Conservation (phyloP, 64 coral and sea anemone genomes). For the Dendrophyllia cribrosa region DNA sequence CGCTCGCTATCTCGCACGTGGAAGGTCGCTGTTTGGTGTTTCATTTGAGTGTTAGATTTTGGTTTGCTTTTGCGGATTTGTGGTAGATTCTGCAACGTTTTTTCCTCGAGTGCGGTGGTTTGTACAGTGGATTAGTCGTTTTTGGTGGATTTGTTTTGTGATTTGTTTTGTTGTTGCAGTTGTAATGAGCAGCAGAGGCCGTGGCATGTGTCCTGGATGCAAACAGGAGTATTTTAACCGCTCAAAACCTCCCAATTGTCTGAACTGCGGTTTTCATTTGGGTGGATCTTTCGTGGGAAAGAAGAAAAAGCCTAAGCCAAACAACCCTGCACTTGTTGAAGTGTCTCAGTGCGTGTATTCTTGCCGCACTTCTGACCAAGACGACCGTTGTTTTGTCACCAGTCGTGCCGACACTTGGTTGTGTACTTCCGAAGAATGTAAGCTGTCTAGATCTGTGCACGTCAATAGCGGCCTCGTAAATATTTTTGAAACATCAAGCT, state of each 20-base stretch:
- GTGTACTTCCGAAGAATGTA: conserved; percentile 4
- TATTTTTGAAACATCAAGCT: too few relatives aligned
- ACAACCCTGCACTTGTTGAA: not conserved
- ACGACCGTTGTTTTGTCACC: conserved; percentile 11
- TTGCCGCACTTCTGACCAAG: not conserved
- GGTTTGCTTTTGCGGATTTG: too few relatives aligned
- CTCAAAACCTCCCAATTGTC: not conserved
- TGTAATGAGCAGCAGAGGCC: conserved; percentile 10
- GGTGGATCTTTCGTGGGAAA: not conserved
- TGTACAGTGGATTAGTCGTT: too few relatives aligned
- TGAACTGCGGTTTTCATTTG: not conserved
- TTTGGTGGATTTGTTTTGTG: too few relatives aligned
- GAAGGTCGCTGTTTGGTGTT: too few relatives aligned
- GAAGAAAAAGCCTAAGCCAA: not conserved
- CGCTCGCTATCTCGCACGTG: too few relatives aligned
- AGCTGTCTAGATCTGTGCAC: not conserved
- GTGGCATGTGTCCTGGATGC: conserved; percentile 3
- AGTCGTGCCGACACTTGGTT: not conserved
- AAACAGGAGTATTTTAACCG: conserved; percentile 3
- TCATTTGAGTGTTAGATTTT: too few relatives aligned
- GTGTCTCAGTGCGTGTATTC: not conserved
- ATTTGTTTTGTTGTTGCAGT: not conserved
- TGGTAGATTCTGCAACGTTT: too few relatives aligned
- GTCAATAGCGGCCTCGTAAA: too few relatives aligned
- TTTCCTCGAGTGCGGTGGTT: too few relatives aligned